phyloP scores from a whole-genome alignment of 2,113 vertebrate species.

The Leptobrachium leishanense region DNA sequence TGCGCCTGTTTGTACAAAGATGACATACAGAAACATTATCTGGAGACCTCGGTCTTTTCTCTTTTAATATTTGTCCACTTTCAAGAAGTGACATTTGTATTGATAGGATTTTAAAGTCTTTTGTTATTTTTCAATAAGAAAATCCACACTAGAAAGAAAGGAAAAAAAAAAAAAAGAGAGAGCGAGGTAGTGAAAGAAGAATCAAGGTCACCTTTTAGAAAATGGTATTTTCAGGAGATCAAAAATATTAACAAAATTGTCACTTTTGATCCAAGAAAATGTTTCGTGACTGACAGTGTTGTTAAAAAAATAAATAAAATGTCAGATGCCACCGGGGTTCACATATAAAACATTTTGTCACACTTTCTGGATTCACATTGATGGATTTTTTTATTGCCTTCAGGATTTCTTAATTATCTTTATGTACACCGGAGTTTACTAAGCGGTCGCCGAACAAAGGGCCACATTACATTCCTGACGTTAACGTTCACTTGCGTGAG shows the following conservation, averaged over 20 bases:
- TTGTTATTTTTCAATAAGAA: conserved; percentile 24
- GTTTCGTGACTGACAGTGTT: not conserved
- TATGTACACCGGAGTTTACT: too few species aligned
- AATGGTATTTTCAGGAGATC: conserved; percentile 39
- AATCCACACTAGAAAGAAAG: not conserved
- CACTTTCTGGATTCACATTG: too few species aligned
- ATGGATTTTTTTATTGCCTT: too few species aligned
- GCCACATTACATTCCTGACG: too few species aligned
- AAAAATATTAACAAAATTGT: conserved; percentile 28
- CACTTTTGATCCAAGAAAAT: conserved; percentile 30
- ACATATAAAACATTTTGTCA: too few species aligned
- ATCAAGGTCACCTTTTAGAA: conserved; percentile 34
- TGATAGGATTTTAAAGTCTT: conserved; percentile 54
- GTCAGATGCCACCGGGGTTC: not conserved
- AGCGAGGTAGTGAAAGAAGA: conserved; percentile 32
- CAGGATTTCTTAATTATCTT: too few species aligned
- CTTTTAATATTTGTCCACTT: conserved; percentile 50
- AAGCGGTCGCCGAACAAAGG: too few species aligned
- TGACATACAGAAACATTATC: conserved; percentile 50
- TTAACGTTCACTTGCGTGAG: too few species aligned
- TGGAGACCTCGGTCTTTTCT: conserved; percentile 20
- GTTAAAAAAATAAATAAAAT: not conserved
- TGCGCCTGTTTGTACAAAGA: conserved; percentile 54
- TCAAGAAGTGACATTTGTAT: conserved; percentile 49
- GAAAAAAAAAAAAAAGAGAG: too few species aligned